phyloP scores from a whole-genome alignment of 1,140 invertebrate genomes.

The Sinella curviseta region DNA sequence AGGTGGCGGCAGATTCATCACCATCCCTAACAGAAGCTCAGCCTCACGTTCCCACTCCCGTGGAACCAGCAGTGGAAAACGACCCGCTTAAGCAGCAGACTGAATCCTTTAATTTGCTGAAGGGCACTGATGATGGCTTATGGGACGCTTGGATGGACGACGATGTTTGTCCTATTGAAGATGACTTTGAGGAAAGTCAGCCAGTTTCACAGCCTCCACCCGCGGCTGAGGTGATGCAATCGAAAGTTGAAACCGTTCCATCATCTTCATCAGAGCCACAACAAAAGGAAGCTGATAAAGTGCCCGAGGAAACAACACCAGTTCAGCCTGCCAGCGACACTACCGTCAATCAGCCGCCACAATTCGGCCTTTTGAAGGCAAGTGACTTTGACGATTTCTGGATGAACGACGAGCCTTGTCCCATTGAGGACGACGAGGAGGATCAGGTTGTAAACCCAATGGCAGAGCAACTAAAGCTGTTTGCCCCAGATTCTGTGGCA shows the following conservation, averaged over 20 bases:
- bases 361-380: conserved; percentile 15
- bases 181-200: conserved; percentile 55
- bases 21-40: not conserved
- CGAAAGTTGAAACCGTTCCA: too few species aligned
- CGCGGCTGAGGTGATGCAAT: not conserved
- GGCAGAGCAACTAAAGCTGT: conserved; percentile 5
- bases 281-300: not conserved
- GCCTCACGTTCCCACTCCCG: not conserved
- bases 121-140: conserved; percentile 54
- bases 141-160: conserved; percentile 59
- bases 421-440: conserved; percentile 50
- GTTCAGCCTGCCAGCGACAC: not conserved
- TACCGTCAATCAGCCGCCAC: not conserved
- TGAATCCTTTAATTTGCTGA: not conserved
- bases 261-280: not conserved
- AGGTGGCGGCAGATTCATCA: not conserved
- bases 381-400: conserved; percentile 58
- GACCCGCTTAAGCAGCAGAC: not conserved
- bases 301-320: not conserved
- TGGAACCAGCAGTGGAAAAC: not conserved
- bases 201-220: not conserved
- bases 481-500: conserved; percentile 17
- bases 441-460: conserved; percentile 6
- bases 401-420: conserved; percentile 60
- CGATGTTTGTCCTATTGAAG: conserved; percentile 56